phyloP scores from a whole-genome alignment of 2,888 invertebrate genomes.

The Drosophila ustulata region DNA sequence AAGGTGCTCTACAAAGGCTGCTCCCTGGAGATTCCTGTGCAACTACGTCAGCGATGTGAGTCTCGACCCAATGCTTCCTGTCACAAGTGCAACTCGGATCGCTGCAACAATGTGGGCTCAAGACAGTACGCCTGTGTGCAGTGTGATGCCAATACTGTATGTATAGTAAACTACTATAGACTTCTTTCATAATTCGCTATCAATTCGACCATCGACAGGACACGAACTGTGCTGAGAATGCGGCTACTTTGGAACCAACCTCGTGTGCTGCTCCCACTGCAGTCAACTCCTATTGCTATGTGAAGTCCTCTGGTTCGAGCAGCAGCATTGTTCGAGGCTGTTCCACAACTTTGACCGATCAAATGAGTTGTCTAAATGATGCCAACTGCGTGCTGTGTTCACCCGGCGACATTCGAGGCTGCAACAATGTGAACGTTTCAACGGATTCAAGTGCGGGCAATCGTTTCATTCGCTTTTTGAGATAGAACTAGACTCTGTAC shows the following conservation, averaged over 20 bases:
- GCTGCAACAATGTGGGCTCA: constrained; percentile 82
- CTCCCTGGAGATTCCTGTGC: constrained; percentile 73
- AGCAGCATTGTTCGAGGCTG: constrained; percentile 74
- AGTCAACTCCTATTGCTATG: constrained; percentile 81
- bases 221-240: constrained; percentile 66
- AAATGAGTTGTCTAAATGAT: constrained; percentile 66
- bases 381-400: constrained; percentile 76
- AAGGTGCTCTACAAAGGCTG: constrained; percentile 81
- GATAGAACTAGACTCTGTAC: constrained; percentile 17
- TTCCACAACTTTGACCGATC: constrained; percentile 60
- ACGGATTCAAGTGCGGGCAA: constrained; percentile 48
- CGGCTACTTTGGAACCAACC: constrained; percentile 50
- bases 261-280: constrained; percentile 78
- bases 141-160: constrained; percentile 77
- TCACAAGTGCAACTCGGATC: constrained; percentile 80
- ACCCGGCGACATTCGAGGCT: constrained; percentile 75
- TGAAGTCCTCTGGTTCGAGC: constrained; percentile 54
- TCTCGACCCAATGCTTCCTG: constrained; percentile 57
- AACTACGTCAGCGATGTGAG: constrained; percentile 73
- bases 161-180: background rate
- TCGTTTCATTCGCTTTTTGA: constrained; percentile 62
- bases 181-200: rapidly evolving
- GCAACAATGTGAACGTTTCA: constrained; percentile 73
- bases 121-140: constrained; percentile 74
- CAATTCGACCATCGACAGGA: constrained; percentile 47